These are phyloP conservation scores for Agriopis leucophaearia DNA, from an alignment of 2,888 invertebrate species.

Conservation along the genomic window DNA sequence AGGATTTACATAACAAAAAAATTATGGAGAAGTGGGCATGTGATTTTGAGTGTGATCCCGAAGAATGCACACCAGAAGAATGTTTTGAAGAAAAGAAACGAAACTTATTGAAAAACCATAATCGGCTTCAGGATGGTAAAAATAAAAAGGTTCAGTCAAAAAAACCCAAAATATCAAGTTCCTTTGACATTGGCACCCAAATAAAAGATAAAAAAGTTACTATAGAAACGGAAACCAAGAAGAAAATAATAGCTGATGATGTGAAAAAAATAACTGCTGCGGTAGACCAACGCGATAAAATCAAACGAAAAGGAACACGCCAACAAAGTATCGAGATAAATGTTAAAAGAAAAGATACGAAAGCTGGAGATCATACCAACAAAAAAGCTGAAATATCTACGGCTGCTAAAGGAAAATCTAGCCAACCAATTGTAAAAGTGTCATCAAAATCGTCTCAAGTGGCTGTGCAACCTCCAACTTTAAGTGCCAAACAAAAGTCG, in stretches of 20 bases:
- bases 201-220: conserved; percentile 18
- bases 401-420: conserved; percentile 20
- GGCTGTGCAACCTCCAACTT: conserved; percentile 8
- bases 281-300: not conserved
- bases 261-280: not conserved
- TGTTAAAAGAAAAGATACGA: conserved; percentile 18
- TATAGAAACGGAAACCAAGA: conserved; percentile 18
- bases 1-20: conserved; percentile 46
- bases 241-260: conserved; percentile 11
- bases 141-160: conserved; percentile 1
- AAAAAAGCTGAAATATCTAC: conserved; percentile 6
- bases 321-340: conserved; percentile 7
- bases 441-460: conserved; percentile 16
- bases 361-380: conserved; percentile 2
- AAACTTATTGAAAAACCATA: conserved; percentile 12
- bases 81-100: conserved; percentile 52
- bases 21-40: conserved; percentile 53
- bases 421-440: conserved; percentile 20
- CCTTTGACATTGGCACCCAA: conserved; percentile 17
- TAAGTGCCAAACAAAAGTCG: conserved; percentile 1
- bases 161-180: conserved; percentile 12
- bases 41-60: conserved; percentile 51
- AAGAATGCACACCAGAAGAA: conserved; percentile 55
- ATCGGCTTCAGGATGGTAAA: not conserved
- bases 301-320: conserved; percentile 5